phyloP scores from a whole-genome alignment of 2,888 invertebrate genomes.

The Drosophila subquinaria region DNA sequence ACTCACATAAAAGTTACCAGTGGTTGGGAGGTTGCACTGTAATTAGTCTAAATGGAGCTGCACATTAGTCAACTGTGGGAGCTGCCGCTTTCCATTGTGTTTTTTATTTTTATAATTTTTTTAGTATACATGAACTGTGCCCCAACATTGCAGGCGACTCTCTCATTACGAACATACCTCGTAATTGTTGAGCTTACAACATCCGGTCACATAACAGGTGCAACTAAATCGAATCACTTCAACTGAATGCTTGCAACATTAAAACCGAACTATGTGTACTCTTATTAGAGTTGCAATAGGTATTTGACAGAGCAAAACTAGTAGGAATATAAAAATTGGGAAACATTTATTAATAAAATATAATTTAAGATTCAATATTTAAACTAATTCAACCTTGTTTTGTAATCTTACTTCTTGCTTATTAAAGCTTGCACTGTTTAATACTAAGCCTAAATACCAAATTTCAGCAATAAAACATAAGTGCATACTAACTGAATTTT shows the following conservation, averaged over 20 bases:
- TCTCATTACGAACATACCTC: conserved; percentile 58
- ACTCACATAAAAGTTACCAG: conserved; percentile 42
- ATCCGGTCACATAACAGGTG: conserved; percentile 72
- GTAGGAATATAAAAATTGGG: too few relatives aligned
- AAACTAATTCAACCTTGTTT: too few relatives aligned
- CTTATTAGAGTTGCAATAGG: background rate
- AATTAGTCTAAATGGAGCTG: conserved; percentile 68
- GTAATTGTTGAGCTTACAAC: conserved; percentile 61
- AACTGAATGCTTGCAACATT: conserved; percentile 8
- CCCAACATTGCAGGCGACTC: conserved; percentile 41
- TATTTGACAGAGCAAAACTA: background rate
- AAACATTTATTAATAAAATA: background rate
- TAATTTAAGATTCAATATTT: background rate
- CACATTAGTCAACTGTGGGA: conserved; percentile 64
- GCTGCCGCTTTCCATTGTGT: conserved; percentile 28
- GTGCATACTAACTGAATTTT: too few relatives aligned
- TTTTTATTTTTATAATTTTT: conserved; percentile 16
- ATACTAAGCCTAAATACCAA: too few relatives aligned
- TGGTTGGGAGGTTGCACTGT: conserved; percentile 31
- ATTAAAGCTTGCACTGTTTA: too few relatives aligned
- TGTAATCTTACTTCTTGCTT: too few relatives aligned
- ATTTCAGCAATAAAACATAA: too few relatives aligned
- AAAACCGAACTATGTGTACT: conserved; percentile 24
- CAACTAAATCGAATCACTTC: conserved; percentile 39
- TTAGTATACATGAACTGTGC: conserved; percentile 26